A percentile compares a stretch with the other conserved stretches of the same genome.
Conservation (phyloP, 2,113 vertebrate genomes). For the Morphnarchus princeps region DNA sequence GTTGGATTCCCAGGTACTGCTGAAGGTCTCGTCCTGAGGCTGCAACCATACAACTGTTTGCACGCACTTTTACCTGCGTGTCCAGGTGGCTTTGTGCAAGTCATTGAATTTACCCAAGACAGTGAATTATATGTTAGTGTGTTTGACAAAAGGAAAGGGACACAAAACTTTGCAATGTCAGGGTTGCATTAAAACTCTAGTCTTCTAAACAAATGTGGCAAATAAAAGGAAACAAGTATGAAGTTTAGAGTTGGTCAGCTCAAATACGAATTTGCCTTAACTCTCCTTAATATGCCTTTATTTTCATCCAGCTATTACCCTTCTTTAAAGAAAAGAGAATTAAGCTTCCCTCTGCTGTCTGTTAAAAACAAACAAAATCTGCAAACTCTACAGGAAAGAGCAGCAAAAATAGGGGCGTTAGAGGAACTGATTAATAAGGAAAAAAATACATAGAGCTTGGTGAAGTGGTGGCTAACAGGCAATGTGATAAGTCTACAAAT, state of each 20-base stretch:
- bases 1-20: rapidly evolving
- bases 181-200: background rate
- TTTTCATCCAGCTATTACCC: background rate
- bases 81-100: background rate
- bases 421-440: background rate
- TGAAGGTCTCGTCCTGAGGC: background rate
- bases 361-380: background rate
- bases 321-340: background rate
- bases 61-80: background rate
- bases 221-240: background rate
- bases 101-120: background rate
- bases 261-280: background rate
- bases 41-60: background rate
- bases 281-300: background rate
- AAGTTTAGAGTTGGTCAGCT: background rate
- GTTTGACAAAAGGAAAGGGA: background rate
- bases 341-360: background rate
- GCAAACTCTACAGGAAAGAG: background rate
- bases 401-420: background rate
- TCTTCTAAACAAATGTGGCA: background rate
- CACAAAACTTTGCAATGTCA: background rate
- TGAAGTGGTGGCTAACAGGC: background rate
- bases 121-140: background rate
- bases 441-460: background rate
- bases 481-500: background rate